Evolutionary conservation across 1,140 invertebrate genomes (phyloP).

Genomic region (Glossosoma conforme): DNA sequence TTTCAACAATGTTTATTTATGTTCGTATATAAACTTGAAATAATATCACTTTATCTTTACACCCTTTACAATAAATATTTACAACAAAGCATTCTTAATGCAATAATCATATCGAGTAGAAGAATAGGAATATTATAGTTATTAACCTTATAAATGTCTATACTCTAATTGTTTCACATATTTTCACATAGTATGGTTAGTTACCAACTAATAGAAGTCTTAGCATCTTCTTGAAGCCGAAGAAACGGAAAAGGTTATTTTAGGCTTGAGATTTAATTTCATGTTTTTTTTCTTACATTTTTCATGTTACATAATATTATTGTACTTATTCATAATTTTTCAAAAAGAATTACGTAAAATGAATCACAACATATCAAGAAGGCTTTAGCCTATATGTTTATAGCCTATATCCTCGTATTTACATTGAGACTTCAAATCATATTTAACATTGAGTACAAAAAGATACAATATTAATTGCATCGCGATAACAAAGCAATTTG

Average conservation of each 20-base stretch:
- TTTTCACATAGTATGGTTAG: neutral
- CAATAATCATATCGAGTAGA: too few species aligned
- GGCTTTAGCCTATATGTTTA: slow-evolving; percentile 29
- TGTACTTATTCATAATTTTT: neutral
- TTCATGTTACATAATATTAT: neutral
- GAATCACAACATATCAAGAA: slow-evolving; percentile 32
- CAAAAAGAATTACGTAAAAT: slow-evolving; percentile 27
- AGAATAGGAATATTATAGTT: too few species aligned
- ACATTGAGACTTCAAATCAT: slow-evolving; percentile 27
- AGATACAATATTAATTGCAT: slow-evolving; percentile 4
- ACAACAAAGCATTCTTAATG: too few species aligned
- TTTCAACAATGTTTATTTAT: too few species aligned
- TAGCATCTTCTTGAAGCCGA: too few species aligned
- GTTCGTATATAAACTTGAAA: too few species aligned
- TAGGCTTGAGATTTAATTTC: neutral
- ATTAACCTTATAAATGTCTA: too few species aligned
- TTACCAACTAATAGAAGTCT: too few species aligned
- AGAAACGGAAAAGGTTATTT: neutral
- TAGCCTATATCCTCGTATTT: slow-evolving; percentile 31
- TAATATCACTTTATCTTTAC: too few species aligned
- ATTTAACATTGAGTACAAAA: too few species aligned
- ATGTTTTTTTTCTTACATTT: neutral
- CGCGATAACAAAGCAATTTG: slow-evolving; percentile 1
- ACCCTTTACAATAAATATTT: too few species aligned
- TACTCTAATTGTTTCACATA: neutral